phyloP scores from a whole-genome alignment of 2,113 vertebrate species.

The Baryphthengus martii region DNA sequence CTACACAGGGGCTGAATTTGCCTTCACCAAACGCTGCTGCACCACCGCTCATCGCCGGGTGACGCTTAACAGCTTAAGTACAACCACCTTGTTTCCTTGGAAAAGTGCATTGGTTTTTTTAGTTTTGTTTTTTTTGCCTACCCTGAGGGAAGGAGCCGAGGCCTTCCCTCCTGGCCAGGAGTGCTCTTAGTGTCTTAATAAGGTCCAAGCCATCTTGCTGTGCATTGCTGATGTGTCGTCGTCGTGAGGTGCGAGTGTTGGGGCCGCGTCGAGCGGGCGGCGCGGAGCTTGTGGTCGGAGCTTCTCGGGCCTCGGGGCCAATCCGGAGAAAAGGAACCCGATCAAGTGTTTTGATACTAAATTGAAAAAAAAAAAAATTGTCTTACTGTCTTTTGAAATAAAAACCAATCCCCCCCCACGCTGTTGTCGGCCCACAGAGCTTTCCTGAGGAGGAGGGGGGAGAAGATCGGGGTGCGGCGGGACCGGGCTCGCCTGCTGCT shows the following conservation, averaged over 20 bases:
- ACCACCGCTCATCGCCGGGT: constrained; percentile 27
- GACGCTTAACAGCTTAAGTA: constrained; percentile 49
- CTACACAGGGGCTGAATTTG: constrained; percentile 23
- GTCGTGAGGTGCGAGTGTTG: neutral
- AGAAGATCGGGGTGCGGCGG: too few species aligned
- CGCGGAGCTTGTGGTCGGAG: constrained; percentile 28
- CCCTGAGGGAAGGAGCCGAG: neutral
- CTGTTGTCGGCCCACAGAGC: neutral
- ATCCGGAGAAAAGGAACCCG: constrained; percentile 28
- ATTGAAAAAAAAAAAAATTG: constrained; percentile 28
- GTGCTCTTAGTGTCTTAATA: constrained; percentile 14
- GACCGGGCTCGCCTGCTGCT: too few species aligned
- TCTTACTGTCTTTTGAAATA: constrained; percentile 77
- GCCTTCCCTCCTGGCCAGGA: neutral
- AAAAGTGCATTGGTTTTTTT: too few species aligned
- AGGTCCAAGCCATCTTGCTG: neutral
- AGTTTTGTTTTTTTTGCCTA: constrained; percentile 26
- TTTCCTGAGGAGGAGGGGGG: neutral
- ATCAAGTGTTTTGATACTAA: constrained; percentile 78
- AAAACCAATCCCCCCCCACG: constrained; percentile 67
- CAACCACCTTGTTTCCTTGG: too few species aligned
- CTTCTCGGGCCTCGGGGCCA: neutral
- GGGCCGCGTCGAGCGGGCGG: neutral
- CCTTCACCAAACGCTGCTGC: constrained; percentile 57
- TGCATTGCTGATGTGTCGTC: constrained; percentile 2